A percentile compares a stretch with the other conserved stretches of the same genome.
These are phyloP conservation scores for Acronicta leporina DNA, from an alignment of 2,888 invertebrate genomes.

Conservation along the genomic window DNA sequence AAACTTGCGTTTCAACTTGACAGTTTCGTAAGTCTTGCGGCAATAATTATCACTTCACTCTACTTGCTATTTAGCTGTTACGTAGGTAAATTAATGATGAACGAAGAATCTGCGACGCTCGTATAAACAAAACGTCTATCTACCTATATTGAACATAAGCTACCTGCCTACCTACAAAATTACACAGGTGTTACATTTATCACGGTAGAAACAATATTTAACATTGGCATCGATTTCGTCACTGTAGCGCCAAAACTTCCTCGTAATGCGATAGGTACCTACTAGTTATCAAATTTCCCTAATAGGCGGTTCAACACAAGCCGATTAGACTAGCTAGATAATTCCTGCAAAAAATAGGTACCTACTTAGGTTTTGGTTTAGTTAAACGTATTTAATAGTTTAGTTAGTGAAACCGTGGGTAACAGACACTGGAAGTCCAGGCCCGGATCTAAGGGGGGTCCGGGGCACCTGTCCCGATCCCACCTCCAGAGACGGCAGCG, in stretches of 20 bases:
- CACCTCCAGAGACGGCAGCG: too few species aligned
- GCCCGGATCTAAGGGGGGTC: too few species aligned
- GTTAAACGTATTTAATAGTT: too few species aligned
- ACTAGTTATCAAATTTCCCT: background rate
- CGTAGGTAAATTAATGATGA: background rate
- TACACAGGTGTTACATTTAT: slow-evolving; percentile 14
- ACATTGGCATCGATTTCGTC: background rate
- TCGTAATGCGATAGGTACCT: background rate
- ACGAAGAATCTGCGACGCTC: background rate
- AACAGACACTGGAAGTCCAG: too few species aligned
- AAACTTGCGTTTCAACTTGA: slow-evolving; percentile 9
- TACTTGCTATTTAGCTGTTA: slow-evolving; percentile 2
- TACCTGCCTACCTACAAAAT: slow-evolving; percentile 12
- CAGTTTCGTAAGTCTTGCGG: slow-evolving; percentile 26
- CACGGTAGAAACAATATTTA: background rate
- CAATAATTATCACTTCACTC: slow-evolving; percentile 17
- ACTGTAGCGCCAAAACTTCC: background rate
- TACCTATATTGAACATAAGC: background rate
- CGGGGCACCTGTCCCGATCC: too few species aligned
- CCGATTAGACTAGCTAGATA: too few species aligned
- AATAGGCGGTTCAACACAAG: too few species aligned
- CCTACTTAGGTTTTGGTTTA: background rate
- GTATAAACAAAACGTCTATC: slow-evolving; percentile 12
- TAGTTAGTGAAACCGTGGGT: too few species aligned
- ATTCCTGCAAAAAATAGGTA: background rate